Evolutionary conservation across 2,888 invertebrate genomes (phyloP).

Genomic region (Thecocarcelia acutangulata): DNA sequence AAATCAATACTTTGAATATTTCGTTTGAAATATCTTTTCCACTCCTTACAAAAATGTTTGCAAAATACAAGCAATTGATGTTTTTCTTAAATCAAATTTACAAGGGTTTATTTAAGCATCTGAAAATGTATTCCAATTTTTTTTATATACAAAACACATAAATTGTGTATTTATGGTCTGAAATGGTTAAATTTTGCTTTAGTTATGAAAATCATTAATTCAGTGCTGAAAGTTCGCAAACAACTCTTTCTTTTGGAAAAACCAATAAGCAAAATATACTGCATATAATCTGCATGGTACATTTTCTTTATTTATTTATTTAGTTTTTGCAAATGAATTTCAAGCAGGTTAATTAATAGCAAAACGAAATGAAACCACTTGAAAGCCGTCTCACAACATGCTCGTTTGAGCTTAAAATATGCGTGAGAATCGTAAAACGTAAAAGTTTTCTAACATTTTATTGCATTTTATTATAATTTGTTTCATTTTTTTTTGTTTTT

Average conservation of each 20-base stretch:
- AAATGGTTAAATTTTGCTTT: too few species aligned
- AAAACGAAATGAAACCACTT: conserved; percentile 9
- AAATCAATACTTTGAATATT: too few species aligned
- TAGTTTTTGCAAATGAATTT: conserved; percentile 2
- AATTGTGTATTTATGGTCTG: too few species aligned
- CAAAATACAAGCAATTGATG: too few species aligned
- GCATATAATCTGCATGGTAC: neutral
- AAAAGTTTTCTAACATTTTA: conserved; percentile 47
- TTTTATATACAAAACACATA: too few species aligned
- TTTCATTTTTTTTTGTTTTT: conserved; percentile 23
- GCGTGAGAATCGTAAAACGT: conserved; percentile 41
- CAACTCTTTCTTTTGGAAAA: conserved; percentile 14
- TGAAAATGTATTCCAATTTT: too few species aligned
- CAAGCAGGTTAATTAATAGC: conserved; percentile 39
- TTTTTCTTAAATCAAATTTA: too few species aligned
- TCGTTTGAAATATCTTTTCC: too few species aligned
- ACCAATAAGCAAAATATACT: neutral
- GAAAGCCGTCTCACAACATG: conserved; percentile 9
- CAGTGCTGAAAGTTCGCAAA: too few species aligned
- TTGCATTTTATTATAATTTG: conserved; percentile 23
- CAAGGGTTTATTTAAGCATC: too few species aligned
- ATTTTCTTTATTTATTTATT: conserved; percentile 1
- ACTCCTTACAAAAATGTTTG: too few species aligned
- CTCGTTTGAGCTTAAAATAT: conserved; percentile 36
- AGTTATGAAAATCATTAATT: too few species aligned